Evolutionary conservation across 2,888 invertebrate genomes (phyloP).

Genomic region (Gymnosoma rotundatum): DNA sequence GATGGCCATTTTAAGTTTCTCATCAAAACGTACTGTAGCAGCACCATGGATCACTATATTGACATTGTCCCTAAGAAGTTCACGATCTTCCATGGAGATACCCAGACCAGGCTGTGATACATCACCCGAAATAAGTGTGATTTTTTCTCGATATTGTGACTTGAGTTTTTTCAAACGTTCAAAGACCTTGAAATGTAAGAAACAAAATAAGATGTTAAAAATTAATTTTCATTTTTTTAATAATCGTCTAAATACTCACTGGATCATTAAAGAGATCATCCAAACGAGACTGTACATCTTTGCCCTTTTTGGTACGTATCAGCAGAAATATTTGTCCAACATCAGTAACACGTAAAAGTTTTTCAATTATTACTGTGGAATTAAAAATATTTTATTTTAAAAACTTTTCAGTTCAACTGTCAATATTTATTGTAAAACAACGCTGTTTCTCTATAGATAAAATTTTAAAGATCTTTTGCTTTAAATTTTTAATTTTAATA

Average conservation of each 20-base stretch:
- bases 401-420: too few relatives aligned
- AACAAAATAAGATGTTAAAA: too few relatives aligned
- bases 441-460: not conserved
- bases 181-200: conserved; percentile 74
- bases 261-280: conserved; percentile 89
- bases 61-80: conserved; percentile 79
- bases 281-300: conserved; percentile 86
- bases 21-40: conserved; percentile 93
- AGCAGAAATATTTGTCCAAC: conserved; percentile 84
- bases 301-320: conserved; percentile 85
- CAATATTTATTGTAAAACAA: too few relatives aligned
- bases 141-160: conserved; percentile 80
- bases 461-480: too few relatives aligned
- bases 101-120: conserved; percentile 81
- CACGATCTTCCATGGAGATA: conserved; percentile 80
- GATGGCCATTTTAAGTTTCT: conserved; percentile 87
- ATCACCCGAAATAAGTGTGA: conserved; percentile 82
- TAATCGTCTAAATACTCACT: conserved; percentile 80
- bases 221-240: not conserved
- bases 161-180: conserved; percentile 77
- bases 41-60: conserved; percentile 93
- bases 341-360: conserved; percentile 85
- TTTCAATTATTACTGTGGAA: conserved; percentile 84
- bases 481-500: too few relatives aligned
- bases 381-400: not conserved